phyloP scores from a whole-genome alignment of 1,140 invertebrate species.

The Bombus waltoni region DNA sequence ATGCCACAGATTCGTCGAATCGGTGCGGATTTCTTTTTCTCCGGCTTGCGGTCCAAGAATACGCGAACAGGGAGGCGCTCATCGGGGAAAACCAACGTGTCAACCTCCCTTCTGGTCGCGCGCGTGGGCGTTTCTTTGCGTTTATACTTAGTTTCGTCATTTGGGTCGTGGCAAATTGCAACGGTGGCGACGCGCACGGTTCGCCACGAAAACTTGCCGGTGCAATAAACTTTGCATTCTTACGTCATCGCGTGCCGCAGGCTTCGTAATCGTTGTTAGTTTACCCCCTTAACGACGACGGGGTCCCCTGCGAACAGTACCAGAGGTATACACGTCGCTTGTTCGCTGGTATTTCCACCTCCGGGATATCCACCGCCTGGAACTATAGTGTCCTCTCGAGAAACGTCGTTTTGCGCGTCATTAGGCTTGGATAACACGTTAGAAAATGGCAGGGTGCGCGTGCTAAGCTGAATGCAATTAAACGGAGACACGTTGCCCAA shows the following conservation, averaged over 20 bases:
- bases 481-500: constrained; percentile 1
- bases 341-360: not conserved
- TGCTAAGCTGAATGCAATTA: not conserved
- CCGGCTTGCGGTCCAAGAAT: constrained; percentile 50
- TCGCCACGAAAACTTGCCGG: constrained; percentile 44
- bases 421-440: constrained; percentile 11
- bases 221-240: constrained; percentile 59
- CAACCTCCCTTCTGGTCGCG: constrained; percentile 43
- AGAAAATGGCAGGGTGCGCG: not conserved
- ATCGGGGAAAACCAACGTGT: constrained; percentile 67
- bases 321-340: not conserved
- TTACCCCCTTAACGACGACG: not conserved
- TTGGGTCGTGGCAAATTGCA: constrained; percentile 66
- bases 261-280: constrained; percentile 14
- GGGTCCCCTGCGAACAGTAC: not conserved
- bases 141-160: constrained; percentile 71
- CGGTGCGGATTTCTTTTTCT: constrained; percentile 46
- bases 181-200: constrained; percentile 28
- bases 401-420: not conserved
- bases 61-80: constrained; percentile 5
- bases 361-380: not conserved
- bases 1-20: constrained; percentile 27
- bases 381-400: not conserved
- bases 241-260: constrained; percentile 42
- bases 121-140: constrained; percentile 64